Conservation (phyloP, 2,113 vertebrate genomes). For the Trogon melanurus region DNA sequence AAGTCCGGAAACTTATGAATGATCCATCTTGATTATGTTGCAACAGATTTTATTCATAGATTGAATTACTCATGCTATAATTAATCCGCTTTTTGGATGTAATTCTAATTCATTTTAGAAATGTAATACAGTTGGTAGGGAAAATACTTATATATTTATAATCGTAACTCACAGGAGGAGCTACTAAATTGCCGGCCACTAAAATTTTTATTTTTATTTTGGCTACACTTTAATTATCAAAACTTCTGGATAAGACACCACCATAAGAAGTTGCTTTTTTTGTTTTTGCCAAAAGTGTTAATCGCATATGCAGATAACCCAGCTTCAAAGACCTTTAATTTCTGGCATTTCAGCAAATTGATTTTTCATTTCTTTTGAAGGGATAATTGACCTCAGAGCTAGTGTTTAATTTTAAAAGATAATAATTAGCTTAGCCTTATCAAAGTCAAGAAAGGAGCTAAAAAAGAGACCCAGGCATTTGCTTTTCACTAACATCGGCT, state of each 20-base stretch:
- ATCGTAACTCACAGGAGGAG: not conserved
- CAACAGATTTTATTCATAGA: not conserved
- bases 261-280: not conserved
- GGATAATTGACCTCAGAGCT: slow-evolving; percentile 46
- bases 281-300: not conserved
- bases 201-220: not conserved
- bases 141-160: not conserved
- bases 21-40: slow-evolving; percentile 1
- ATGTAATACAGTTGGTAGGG: not conserved
- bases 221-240: not conserved
- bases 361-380: slow-evolving; percentile 61
- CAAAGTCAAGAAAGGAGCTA: slow-evolving; percentile 6
- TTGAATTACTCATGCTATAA: not conserved
- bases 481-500: not conserved
- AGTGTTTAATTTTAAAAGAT: slow-evolving; percentile 45
- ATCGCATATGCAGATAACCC: slow-evolving; percentile 24
- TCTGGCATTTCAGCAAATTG: slow-evolving; percentile 49
- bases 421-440: slow-evolving; percentile 3
- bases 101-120: slow-evolving; percentile 7
- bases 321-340: slow-evolving; percentile 50
- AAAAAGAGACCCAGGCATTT: not conserved
- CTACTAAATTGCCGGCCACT: not conserved
- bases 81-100: not conserved
- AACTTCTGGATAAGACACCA: not conserved
- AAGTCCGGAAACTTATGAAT: not conserved